phyloP scores from a whole-genome alignment of 1,140 invertebrate species.

The Ceratitis capitata region DNA sequence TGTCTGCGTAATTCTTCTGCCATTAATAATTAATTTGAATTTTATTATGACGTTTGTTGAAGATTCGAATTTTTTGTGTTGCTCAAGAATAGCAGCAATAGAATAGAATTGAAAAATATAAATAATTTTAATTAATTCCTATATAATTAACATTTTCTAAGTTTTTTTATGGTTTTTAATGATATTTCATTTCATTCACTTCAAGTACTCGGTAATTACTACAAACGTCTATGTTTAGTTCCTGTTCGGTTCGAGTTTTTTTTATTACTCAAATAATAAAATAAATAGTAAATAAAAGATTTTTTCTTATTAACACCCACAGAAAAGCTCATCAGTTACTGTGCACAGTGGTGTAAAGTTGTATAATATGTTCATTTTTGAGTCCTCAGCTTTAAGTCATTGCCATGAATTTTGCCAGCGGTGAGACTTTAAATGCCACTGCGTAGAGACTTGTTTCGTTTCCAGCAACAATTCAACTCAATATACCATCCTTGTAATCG shows the following conservation, averaged over 20 bases:
- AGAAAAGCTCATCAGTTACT: not conserved
- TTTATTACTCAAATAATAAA: not conserved
- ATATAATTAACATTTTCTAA: conserved; percentile 4
- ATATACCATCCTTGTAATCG: too few relatives aligned
- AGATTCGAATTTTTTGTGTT: not conserved
- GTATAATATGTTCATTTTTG: too few relatives aligned
- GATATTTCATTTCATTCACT: not conserved
- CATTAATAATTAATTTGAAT: not conserved
- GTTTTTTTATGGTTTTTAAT: not conserved
- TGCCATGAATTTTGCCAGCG: too few relatives aligned
- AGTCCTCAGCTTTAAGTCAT: too few relatives aligned
- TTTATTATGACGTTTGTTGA: too few relatives aligned
- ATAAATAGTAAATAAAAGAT: not conserved
- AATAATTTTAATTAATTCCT: not conserved
- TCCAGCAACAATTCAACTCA: too few relatives aligned
- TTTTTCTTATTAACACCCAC: not conserved
- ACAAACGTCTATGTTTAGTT: not conserved
- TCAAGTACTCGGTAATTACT: not conserved
- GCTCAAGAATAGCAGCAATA: not conserved
- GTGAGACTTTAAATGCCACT: too few relatives aligned
- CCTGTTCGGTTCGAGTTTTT: not conserved
- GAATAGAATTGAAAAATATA: not conserved
- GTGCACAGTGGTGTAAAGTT: not conserved
- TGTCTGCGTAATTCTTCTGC: not conserved
- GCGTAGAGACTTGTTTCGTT: too few relatives aligned